A percentile compares a stretch with the other conserved stretches of the same genome.
phyloP scores from a whole-genome alignment of 2,113 vertebrate genomes.

The Dinomys branickii region DNA sequence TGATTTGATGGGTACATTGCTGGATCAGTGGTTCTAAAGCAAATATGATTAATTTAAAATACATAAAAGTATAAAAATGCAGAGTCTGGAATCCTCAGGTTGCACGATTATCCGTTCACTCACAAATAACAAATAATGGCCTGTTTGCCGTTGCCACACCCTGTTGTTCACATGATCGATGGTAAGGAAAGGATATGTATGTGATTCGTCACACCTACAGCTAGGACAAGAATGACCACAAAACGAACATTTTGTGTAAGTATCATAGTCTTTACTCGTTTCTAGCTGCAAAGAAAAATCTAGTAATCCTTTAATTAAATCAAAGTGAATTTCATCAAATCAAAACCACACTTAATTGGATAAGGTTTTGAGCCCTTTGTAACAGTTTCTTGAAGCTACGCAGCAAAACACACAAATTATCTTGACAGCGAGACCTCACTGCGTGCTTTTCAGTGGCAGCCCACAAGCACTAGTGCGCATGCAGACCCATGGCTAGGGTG shows the following conservation, averaged over 20 bases:
- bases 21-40: not conserved
- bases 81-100: not conserved
- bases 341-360: not conserved
- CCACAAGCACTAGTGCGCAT: not conserved
- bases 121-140: not conserved
- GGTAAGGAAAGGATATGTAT: not conserved
- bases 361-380: constrained; percentile 14
- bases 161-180: not conserved
- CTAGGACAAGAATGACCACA: not conserved
- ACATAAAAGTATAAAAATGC: not conserved
- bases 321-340: not conserved
- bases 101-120: not conserved
- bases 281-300: not conserved
- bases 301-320: constrained; percentile 9
- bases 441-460: not conserved
- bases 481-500: not conserved
- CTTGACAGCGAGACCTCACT: not conserved
- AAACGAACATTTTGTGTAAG: constrained; percentile 10
- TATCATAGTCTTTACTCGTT: constrained; percentile 15
- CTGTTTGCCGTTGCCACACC: not conserved
- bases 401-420: not conserved
- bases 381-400: constrained; percentile 5
- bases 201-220: not conserved
- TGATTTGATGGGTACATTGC: not conserved
- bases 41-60: constrained; percentile 27